Evolutionary conservation across 2,888 invertebrate species (phyloP).

Genomic region (Agonopterix arenella): DNA sequence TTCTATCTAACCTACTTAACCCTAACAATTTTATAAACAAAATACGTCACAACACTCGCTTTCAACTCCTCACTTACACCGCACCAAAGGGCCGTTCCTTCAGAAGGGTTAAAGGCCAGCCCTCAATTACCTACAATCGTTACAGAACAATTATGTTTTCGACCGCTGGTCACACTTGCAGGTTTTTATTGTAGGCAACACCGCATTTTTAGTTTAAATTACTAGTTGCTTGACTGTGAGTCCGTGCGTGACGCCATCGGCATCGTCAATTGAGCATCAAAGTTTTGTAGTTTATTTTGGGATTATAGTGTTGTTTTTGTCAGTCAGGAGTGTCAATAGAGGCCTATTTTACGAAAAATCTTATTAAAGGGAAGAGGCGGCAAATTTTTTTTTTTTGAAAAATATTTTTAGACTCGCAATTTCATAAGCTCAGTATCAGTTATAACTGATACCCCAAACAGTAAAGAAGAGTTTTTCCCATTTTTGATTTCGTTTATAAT

Average conservation of each 20-base stretch:
- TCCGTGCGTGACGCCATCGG: conserved; percentile 35
- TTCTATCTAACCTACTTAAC: too few relatives aligned
- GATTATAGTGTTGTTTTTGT: background rate
- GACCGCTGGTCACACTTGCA: conserved; percentile 61
- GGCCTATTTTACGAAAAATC: too few relatives aligned
- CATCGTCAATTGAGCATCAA: background rate
- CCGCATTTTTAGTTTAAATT: conserved; percentile 70
- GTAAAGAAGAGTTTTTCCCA: too few relatives aligned
- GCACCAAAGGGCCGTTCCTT: conserved; percentile 42
- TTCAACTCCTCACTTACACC: conserved; percentile 18
- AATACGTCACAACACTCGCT: background rate
- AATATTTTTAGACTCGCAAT: too few relatives aligned
- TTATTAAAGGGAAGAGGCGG: too few relatives aligned
- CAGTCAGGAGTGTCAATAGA: too few relatives aligned
- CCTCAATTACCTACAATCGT: conserved; percentile 74
- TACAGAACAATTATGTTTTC: conserved; percentile 69
- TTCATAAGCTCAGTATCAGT: too few relatives aligned
- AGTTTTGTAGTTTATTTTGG: background rate
- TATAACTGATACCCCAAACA: too few relatives aligned
- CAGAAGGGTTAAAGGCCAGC: conserved; percentile 60
- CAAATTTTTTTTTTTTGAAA: too few relatives aligned
- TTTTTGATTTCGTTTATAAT: too few relatives aligned
- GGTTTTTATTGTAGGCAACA: conserved; percentile 63
- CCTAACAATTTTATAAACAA: background rate
- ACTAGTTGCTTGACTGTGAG: conserved; percentile 39